Percentiles rank a stretch among this genome's conserved stretches.
Conservation (phyloP, 2,888 invertebrate genomes). For the Cephonodes hylas region DNA sequence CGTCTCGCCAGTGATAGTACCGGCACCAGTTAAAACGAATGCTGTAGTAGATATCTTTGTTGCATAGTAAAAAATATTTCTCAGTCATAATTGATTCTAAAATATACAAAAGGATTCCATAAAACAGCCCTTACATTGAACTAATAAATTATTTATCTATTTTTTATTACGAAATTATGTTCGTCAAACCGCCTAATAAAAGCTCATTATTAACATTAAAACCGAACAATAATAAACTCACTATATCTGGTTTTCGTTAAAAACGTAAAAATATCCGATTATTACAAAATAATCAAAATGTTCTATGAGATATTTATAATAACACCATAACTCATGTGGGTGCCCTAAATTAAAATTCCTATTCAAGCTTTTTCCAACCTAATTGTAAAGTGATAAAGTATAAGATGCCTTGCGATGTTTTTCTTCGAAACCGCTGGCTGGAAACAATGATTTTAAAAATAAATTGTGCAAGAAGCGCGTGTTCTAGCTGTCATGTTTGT, state of each 20-base stretch:
- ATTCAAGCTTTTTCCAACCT: not conserved
- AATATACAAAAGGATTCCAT: too few relatives aligned
- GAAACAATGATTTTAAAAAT: not conserved
- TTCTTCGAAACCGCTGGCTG: not conserved
- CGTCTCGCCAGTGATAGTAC: too few relatives aligned
- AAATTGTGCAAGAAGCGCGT: not conserved
- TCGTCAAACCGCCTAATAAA: not conserved
- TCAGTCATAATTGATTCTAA: too few relatives aligned
- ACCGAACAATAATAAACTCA: not conserved
- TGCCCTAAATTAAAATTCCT: not conserved
- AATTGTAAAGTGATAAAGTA: not conserved
- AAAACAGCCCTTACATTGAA: too few relatives aligned
- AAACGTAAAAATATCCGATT: conserved; percentile 1
- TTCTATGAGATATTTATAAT: conserved; percentile 1
- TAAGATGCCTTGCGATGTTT: not conserved
- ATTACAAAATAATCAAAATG: conserved; percentile 8
- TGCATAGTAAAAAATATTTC: too few relatives aligned
- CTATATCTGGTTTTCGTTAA: not conserved
- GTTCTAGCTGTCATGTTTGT: conserved; percentile 34
- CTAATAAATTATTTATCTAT: too few relatives aligned
- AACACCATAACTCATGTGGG: not conserved
- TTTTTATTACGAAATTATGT: not conserved
- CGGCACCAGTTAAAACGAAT: too few relatives aligned
- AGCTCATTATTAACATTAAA: not conserved
- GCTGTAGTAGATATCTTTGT: too few relatives aligned